These are phyloP conservation scores for Sciurus carolinensis DNA, from an alignment of 2,797 vertebrate species.

Conservation along the genomic window DNA sequence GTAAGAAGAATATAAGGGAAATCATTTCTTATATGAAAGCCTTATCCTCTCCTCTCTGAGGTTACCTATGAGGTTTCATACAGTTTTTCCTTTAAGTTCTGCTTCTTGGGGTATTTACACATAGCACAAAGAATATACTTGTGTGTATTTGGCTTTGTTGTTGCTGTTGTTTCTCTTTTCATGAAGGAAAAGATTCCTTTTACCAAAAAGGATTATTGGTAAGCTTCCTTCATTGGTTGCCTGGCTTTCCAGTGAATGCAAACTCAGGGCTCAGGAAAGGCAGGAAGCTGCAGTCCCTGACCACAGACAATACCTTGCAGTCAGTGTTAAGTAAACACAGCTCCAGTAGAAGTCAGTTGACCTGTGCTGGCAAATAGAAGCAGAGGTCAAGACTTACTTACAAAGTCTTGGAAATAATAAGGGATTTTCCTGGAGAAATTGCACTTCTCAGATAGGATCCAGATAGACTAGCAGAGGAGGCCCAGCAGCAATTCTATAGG, in stretches of 20 bases:
- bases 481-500: background rate
- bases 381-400: background rate
- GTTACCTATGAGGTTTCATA: background rate
- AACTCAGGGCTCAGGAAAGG: background rate
- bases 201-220: background rate
- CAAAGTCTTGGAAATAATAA: background rate
- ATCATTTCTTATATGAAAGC: background rate
- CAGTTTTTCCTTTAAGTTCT: background rate
- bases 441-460: background rate
- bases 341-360: background rate
- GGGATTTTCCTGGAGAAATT: background rate
- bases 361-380: background rate
- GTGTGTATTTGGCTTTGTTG: background rate
- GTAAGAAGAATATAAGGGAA: background rate
- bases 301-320: background rate
- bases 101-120: background rate
- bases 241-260: too few relatives aligned
- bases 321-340: background rate
- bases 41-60: background rate
- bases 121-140: background rate
- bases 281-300: background rate
- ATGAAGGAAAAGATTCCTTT: constrained; percentile 19
- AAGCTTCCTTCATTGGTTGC: background rate
- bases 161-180: background rate
- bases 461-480: background rate